phyloP scores from a whole-genome alignment of 2,113 vertebrate genomes.

The Muntiacus muntjak region DNA sequence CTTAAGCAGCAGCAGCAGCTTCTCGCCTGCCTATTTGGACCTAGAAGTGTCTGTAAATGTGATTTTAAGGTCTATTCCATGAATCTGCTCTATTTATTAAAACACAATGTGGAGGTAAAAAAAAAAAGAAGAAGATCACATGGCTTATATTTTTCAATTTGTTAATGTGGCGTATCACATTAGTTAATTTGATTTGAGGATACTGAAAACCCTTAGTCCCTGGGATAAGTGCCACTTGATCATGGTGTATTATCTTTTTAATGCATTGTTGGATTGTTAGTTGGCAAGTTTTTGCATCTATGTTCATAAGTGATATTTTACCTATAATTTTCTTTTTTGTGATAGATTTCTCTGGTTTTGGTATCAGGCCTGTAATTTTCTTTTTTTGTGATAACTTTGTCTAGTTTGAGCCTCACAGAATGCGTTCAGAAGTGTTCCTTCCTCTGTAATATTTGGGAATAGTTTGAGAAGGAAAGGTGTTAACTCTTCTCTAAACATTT shows the following conservation, averaged over 20 bases:
- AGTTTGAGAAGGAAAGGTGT: neutral
- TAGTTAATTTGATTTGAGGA: neutral
- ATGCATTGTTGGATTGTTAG: neutral
- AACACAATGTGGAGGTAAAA: constrained; percentile 63
- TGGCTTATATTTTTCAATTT: neutral
- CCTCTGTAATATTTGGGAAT: neutral
- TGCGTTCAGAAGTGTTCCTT: neutral
- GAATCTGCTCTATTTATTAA: constrained; percentile 81
- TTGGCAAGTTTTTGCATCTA: neutral
- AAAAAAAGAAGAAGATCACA: neutral
- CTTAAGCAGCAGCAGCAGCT: constrained; percentile 29
- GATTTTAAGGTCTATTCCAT: constrained; percentile 68
- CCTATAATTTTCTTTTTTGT: neutral
- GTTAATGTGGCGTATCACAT: neutral
- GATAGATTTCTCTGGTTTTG: neutral
- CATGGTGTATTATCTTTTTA: neutral
- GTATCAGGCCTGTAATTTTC: neutral
- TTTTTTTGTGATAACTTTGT: neutral
- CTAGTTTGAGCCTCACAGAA: neutral
- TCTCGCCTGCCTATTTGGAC: constrained; percentile 39
- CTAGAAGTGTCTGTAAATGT: constrained; percentile 75
- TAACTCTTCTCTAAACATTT: neutral
- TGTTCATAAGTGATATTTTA: neutral
- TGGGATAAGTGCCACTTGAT: neutral
- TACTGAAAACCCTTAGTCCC: neutral